These are phyloP conservation scores for Lampris megalopsis DNA, from an alignment of 2,113 vertebrate species.

Conservation along the genomic window DNA sequence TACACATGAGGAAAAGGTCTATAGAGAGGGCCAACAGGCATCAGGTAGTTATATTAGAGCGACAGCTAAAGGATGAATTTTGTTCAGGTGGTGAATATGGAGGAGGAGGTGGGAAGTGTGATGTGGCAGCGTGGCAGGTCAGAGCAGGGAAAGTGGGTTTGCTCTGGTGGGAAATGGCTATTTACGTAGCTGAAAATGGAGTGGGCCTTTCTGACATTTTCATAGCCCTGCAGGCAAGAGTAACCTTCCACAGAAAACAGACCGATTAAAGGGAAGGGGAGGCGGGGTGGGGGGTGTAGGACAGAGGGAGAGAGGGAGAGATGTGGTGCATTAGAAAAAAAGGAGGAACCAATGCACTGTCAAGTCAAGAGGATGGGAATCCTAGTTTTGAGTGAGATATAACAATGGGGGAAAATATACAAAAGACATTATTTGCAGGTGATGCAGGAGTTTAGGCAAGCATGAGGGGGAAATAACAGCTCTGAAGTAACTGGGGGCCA, in stretches of 20 bases:
- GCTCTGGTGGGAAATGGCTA: conserved; percentile 88
- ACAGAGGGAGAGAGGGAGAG: conserved; percentile 19
- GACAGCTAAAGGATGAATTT: conserved; percentile 29
- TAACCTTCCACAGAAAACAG: conserved; percentile 83
- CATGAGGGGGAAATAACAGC: conserved; percentile 8
- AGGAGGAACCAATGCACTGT: conserved; percentile 36
- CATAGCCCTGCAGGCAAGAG: conserved; percentile 82
- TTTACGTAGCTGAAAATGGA: conserved; percentile 85
- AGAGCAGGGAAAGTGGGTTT: conserved; percentile 83
- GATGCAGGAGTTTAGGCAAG: conserved; percentile 1
- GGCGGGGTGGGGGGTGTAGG: conserved; percentile 5
- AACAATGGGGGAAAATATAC: conserved; percentile 40
- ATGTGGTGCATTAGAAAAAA: conserved; percentile 38
- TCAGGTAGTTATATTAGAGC: conserved; percentile 19
- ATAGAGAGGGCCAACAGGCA: conserved; percentile 10
- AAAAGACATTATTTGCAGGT: conserved; percentile 35
- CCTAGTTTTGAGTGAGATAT: conserved; percentile 29
- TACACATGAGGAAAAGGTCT: conserved; percentile 1
- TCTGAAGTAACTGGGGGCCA: not conserved
- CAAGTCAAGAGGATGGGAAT: conserved; percentile 42
- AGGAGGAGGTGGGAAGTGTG: conserved; percentile 49
- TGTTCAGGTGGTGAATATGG: conserved; percentile 29
- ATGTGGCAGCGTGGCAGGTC: conserved; percentile 66
- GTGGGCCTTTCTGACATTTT: conserved; percentile 80
- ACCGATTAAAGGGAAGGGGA: conserved; percentile 67